Conservation (phyloP, 1,140 invertebrate genomes). For the Lineus longissimus region DNA sequence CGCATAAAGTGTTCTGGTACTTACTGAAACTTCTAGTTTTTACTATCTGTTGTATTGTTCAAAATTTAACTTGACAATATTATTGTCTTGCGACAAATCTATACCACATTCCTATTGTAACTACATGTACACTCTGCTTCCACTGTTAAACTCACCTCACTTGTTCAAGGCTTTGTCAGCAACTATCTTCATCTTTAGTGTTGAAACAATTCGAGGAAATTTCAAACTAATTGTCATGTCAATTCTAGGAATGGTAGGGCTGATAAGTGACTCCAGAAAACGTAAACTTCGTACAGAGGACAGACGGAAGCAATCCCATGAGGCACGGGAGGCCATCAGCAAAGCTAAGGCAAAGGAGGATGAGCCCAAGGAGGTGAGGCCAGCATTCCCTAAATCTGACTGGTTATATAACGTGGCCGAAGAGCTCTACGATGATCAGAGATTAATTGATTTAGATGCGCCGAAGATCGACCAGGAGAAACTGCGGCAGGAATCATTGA, state of each 20-base stretch:
- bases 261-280: conserved; percentile 56
- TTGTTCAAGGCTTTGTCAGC: too few species aligned
- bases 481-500: too few species aligned
- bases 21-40: too few species aligned
- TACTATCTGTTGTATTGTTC: too few species aligned
- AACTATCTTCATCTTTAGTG: conserved; percentile 5
- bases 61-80: too few species aligned
- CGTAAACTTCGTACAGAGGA: conserved; percentile 25
- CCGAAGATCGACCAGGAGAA: too few species aligned
- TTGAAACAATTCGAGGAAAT: neutral
- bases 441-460: neutral
- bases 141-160: too few species aligned
- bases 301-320: conserved; percentile 54
- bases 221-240: neutral
- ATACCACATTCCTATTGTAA: too few species aligned
- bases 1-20: too few species aligned
- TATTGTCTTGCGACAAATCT: too few species aligned
- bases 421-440: conserved; percentile 3
- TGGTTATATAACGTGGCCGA: conserved; percentile 3
- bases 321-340: conserved; percentile 70
- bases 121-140: too few species aligned
- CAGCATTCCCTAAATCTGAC: neutral
- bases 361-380: conserved; percentile 11
- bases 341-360: conserved; percentile 19
- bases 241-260: conserved; percentile 55